phyloP scores from a whole-genome alignment of 2,888 invertebrate genomes.

The Cantharis lateralis region DNA sequence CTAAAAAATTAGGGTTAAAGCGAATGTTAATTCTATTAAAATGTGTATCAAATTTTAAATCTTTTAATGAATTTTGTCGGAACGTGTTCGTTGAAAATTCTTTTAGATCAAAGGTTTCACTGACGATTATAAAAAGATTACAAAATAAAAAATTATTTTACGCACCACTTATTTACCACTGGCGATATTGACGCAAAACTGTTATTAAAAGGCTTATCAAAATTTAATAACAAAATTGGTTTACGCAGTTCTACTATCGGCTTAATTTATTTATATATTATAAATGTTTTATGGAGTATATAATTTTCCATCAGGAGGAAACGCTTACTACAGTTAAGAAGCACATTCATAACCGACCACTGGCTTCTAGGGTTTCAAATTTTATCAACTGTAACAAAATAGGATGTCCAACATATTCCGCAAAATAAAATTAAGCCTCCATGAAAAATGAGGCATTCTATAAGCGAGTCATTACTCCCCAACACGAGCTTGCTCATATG shows the following conservation, averaged over 20 bases:
- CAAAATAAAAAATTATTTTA: neutral
- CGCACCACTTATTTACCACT: neutral
- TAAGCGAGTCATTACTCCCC: conserved; percentile 42
- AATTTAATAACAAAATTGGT: neutral
- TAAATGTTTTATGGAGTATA: conserved; percentile 12
- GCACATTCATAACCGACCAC: conserved; percentile 39
- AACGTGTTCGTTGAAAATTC: neutral
- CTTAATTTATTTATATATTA: neutral
- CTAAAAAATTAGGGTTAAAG: neutral
- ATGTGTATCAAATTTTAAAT: neutral
- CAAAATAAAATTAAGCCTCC: conserved; percentile 47
- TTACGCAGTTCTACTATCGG: neutral
- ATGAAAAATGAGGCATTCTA: conserved; percentile 46
- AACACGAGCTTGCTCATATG: conserved; percentile 31
- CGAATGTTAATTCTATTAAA: neutral
- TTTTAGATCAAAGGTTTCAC: neutral
- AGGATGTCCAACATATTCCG: conserved; percentile 47
- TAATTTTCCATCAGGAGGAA: conserved; percentile 25
- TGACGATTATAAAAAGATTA: neutral
- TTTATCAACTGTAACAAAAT: conserved; percentile 48
- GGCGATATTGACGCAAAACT: neutral
- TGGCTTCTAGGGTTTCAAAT: conserved; percentile 39
- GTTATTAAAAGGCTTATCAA: neutral
- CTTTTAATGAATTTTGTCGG: neutral
- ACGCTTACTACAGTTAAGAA: conserved; percentile 30